Conservation (phyloP, 2,113 vertebrate genomes). For the Clarias gariepinus region DNA sequence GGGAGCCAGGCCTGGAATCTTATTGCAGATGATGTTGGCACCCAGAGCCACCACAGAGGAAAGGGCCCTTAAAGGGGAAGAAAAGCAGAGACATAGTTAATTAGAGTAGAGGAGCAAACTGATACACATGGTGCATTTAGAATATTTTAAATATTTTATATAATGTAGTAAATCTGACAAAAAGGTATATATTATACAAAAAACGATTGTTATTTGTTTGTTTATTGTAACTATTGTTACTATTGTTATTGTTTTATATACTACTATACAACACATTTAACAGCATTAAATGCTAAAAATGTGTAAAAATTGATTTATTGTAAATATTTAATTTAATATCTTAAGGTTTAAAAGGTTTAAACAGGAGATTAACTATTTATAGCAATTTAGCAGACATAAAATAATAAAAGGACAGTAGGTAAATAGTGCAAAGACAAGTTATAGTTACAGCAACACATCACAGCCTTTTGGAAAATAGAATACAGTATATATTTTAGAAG, state of each 20-base stretch:
- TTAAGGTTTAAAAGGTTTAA: neutral
- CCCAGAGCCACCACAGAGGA: slow-evolving; percentile 98
- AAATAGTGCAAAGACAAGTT: neutral
- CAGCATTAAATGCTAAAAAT: neutral
- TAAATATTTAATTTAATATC: neutral
- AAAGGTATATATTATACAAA: neutral
- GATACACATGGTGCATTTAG: neutral
- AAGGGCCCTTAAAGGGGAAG: slow-evolving; percentile 80
- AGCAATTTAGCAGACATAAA: neutral
- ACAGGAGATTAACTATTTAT: neutral
- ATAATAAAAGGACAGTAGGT: neutral
- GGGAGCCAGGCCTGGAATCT: slow-evolving; percentile 95
- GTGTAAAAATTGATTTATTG: too few relatives aligned
- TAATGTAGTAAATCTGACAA: neutral
- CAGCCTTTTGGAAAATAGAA: neutral
- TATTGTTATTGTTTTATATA: too few relatives aligned
- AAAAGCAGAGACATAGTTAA: slow-evolving; percentile 26
- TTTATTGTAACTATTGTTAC: too few relatives aligned
- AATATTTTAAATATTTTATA: neutral
- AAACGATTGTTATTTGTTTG: too few relatives aligned
- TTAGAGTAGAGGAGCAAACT: neutral
- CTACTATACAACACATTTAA: neutral
- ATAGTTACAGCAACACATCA: neutral
- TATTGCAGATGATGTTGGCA: slow-evolving; percentile 99
- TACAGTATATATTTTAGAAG: slow-evolving; percentile 13